Conservation (phyloP, 2,888 invertebrate genomes). For the Megastigmus dorsalis region DNA sequence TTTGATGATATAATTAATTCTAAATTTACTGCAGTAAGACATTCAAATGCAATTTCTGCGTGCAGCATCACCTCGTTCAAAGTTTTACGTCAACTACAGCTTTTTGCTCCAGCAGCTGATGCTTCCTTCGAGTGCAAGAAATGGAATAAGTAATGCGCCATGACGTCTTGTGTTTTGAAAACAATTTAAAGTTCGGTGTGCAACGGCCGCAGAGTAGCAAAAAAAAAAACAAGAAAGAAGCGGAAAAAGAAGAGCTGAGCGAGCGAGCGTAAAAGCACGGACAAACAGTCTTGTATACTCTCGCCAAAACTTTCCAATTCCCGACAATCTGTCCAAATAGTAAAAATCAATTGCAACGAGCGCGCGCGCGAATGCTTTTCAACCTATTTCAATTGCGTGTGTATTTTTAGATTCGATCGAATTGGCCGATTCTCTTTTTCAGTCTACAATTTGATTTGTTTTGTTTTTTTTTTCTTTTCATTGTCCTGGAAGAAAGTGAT, state of each 20-base stretch:
- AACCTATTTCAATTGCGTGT: slow-evolving; percentile 8
- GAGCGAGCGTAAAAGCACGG: neutral
- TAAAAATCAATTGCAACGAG: slow-evolving; percentile 42
- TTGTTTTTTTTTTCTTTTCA: too few species aligned
- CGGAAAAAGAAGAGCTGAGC: slow-evolving; percentile 1
- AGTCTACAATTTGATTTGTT: too few species aligned
- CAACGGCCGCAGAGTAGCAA: slow-evolving; percentile 21
- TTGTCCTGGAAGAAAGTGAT: too few species aligned
- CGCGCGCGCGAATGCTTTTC: slow-evolving; percentile 24
- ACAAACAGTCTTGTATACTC: slow-evolving; percentile 22
- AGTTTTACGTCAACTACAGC: too few species aligned
- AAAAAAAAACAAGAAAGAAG: slow-evolving; percentile 14
- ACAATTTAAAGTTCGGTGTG: slow-evolving; percentile 60
- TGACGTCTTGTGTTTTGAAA: slow-evolving; percentile 56
- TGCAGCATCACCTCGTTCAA: too few species aligned
- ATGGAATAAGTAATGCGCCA: slow-evolving; percentile 16
- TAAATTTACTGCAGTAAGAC: too few species aligned
- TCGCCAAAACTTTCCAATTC: slow-evolving; percentile 51
- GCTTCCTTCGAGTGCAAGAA: neutral
- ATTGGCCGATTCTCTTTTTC: neutral
- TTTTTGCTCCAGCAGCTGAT: neutral
- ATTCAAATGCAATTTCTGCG: too few species aligned
- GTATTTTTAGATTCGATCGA: slow-evolving; percentile 20
- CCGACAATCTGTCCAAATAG: slow-evolving; percentile 38
- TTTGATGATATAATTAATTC: too few species aligned